Base-by-base conservation (phyloP, 2,888 invertebrate genomes). In the Drosophila aldrichi region DNA sequence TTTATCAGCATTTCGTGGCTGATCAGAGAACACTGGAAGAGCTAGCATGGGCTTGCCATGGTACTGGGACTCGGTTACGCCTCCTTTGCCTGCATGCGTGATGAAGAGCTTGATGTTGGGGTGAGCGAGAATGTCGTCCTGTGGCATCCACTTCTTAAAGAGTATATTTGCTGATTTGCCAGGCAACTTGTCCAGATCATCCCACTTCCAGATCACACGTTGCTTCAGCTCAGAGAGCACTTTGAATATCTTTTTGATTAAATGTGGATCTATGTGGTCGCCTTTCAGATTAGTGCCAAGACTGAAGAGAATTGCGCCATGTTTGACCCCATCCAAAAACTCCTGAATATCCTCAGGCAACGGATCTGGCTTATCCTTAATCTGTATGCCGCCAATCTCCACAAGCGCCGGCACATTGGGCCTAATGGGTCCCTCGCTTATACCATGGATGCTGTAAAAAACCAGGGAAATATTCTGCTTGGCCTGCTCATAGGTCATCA, bases 151-250 rank as follows among this genome's bases (percentile, higher is more conserved):
- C 74, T 95, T 94, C 65, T 88, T 84, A 36, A 93, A 91, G 14
- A 92, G 87, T 0, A 94, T 93, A 70, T 94, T 94, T 0, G 83
- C 46, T 0, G 94, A 91, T 10, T 92, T 89, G 5, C 92, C 92
- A 0, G 91, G 91, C 0, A 94, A 82, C 5, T 91, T 91, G 18
- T 94, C 93, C 0, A 94, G 94, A 34, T 88, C 87, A 74, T 96
- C 95, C 95, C 95, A 96, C 92, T 96, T 96, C 95, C 95, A 96
- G 16, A 96, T 82, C 0, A 96, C 94, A 3, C 94, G 94, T 70
- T 95, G 95, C 72, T 95, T 95, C 0, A 96, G 80, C 65, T 93
- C 93, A 2, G 94, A 92, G 54, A 96, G 94, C 3, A 94, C 94
- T 57, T 94, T 94, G 12, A 95, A 90, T 38, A 96, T 93, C 1